Evolutionary conservation across 2,888 invertebrate species (phyloP).

Genomic region (Scrobipalpa costella): DNA sequence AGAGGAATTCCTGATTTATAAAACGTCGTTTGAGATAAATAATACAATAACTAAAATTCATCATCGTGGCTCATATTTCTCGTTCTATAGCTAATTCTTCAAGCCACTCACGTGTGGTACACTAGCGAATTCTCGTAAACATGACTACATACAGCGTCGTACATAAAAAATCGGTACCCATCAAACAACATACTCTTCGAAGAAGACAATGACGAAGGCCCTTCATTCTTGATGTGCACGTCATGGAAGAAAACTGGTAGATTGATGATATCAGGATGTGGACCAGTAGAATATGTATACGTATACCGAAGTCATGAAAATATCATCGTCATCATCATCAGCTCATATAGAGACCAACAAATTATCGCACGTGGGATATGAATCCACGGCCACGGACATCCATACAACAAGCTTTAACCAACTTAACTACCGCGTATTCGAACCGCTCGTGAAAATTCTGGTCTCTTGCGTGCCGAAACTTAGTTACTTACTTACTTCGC

Average conservation of each 20-base stretch:
- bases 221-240: not conserved
- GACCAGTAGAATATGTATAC: no score
- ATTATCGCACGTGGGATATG: no score
- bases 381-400: no score
- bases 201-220: slow-evolving; percentile 4
- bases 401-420: no score
- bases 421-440: no score
- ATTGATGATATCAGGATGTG: not conserved
- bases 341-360: no score
- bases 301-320: no score
- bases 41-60: not conserved
- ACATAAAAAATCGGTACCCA: slow-evolving; percentile 1
- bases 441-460: no score
- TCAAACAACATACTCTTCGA: not conserved
- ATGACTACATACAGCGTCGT: not conserved
- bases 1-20: not conserved
- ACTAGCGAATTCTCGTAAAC: slow-evolving; percentile 5
- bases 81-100: not conserved
- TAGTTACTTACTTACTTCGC: no score
- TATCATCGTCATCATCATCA: no score
- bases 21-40: not conserved
- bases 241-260: not conserved
- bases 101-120: not conserved
- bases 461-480: no score
- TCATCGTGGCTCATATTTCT: not conserved